Base-by-base conservation (phyloP, 37 sponge, comb jelly and placozoan species). In the Aplysina aerophoba region DNA sequence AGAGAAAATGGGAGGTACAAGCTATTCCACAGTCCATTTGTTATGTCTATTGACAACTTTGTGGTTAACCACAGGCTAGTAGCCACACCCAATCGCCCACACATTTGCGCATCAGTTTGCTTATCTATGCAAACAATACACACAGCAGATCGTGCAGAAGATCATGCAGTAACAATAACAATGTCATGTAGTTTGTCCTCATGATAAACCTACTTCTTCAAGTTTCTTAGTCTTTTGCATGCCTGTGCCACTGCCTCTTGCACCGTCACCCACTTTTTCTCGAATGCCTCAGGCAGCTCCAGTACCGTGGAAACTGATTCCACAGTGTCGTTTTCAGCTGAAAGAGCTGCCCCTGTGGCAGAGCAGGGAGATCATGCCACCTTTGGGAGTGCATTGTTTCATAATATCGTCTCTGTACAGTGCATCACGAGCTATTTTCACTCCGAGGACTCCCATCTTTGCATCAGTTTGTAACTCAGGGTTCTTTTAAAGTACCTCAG, bases 261-360 rank as follows among this genome's bases (percentile, higher is more conserved):
- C 15, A 58, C 59, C 19, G 59, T 58, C 17, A 58, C 59, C 71
- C 71, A 68, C 31, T 19, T 68, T 14, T 25, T 25, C 31, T 68
- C 71, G 20, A 68, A 68, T 68, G 24, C 30, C 30, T 19, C 31
- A 27, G 71, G 71, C 71, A 68, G 24, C 31, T 19, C 30, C 31
- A 25, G 71, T 68, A 68, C 15, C 71, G 71, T 19, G 71, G 71
- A 25, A 68, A 68, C 71, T 27, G 71, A 27, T 25, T 19, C 30
- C 24, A 68, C 30, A 68, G 24, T 19, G 71, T 25, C 21, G 24
- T 68, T n/a, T 68, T 68, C 15, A 68, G 71, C 20, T 16, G n/a
- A 68, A 68, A 68, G 24, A 68, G 71, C 71, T 68, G 30, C 31
- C 30, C 31, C 71, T 68, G 71, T 68, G 71, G 71, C 71, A 68